Percentiles rank a stretch among this genome's conserved stretches.
phyloP scores from a whole-genome alignment of 2,888 invertebrate species.

The Agrilus cyanescens region DNA sequence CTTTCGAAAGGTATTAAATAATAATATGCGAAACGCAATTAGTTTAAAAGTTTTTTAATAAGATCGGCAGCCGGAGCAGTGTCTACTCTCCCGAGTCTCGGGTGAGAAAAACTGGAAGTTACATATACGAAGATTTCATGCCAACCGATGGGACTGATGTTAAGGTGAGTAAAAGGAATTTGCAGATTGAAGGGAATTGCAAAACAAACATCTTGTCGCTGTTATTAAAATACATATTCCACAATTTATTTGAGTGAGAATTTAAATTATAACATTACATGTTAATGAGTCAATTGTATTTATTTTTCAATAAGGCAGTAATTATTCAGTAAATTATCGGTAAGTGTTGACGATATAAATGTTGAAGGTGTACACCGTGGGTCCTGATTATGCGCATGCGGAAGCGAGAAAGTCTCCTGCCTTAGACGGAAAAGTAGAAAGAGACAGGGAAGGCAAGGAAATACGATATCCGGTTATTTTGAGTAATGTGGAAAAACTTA shows the following conservation, averaged over 20 bases:
- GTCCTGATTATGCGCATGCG: slow-evolving; percentile 98
- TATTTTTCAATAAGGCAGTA: too few relatives aligned
- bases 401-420: slow-evolving; percentile 98
- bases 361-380: slow-evolving; percentile 87
- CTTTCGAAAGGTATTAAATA: slow-evolving; percentile 75
- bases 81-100: slow-evolving; percentile 96
- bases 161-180: slow-evolving; percentile 24
- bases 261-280: too few relatives aligned
- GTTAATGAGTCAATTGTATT: too few relatives aligned
- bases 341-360: too few relatives aligned
- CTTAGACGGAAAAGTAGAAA: slow-evolving; percentile 93
- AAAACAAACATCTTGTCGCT: too few relatives aligned
- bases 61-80: slow-evolving; percentile 97
- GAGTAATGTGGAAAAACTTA: slow-evolving; percentile 93
- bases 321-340: too few relatives aligned
- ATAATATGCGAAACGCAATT: not conserved
- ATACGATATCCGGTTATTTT: slow-evolving; percentile 97
- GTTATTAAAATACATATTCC: too few relatives aligned
- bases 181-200: not conserved
- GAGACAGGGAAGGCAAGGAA: slow-evolving; percentile 96
- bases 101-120: slow-evolving; percentile 93
- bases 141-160: slow-evolving; percentile 82
- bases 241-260: too few relatives aligned
- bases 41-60: slow-evolving; percentile 3
- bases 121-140: slow-evolving; percentile 99